Evolutionary conservation across 92 coral and sea anemone species (phyloP), one percentile per base, ranked within the genome.

Genomic region (Micromussa lordhowensis): DNA sequence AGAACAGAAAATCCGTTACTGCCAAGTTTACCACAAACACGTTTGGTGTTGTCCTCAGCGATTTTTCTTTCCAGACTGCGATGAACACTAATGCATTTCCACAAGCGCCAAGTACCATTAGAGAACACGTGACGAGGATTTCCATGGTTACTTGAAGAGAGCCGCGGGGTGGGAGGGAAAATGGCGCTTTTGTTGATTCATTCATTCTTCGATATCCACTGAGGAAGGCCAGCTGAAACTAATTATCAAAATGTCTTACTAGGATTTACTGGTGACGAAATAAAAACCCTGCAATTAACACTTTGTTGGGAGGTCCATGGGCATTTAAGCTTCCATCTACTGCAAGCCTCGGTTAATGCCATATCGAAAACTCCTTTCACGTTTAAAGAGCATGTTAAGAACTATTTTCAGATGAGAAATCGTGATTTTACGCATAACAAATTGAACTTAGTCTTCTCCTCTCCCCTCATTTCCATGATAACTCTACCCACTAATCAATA

Each of bases 11-110:
- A 34, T 83, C 80, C 34, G 87, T 72, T 58, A 70, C 69, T 12
- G 87, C 87, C 4, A 83, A 35, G 79, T 83, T 83, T 19, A 83
- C 87, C 32, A 83, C 87, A 73, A 83, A 83, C 21, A 36, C 87
- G 69, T 83, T 83, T 9, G 79, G 79, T 24, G 31, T 83, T 72
- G 87, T 83, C 57, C 87, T 51, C 35, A 83, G 79, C n/a, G 70
- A 13, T 35, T 57, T 84, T 18, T 84, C 87, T 73, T 73, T 84
- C 87, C 87, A 84, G 48, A 84, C 80, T 14, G 87, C 87, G 69
- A 84, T 32, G 31, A 84, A 72, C 14, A 84, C 80, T 14, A 73
- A 38, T 3, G 57, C 32, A 74, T 84, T 84, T 6, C 87, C 80
- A 53, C 70, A 53, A 5, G 66, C 53, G 12, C 87, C 87, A 29